Evolutionary conservation across 2,797 vertebrate genomes (phyloP), one percentile per base, ranked within the genome.

Genomic region (Macropodus opercularis): DNA sequence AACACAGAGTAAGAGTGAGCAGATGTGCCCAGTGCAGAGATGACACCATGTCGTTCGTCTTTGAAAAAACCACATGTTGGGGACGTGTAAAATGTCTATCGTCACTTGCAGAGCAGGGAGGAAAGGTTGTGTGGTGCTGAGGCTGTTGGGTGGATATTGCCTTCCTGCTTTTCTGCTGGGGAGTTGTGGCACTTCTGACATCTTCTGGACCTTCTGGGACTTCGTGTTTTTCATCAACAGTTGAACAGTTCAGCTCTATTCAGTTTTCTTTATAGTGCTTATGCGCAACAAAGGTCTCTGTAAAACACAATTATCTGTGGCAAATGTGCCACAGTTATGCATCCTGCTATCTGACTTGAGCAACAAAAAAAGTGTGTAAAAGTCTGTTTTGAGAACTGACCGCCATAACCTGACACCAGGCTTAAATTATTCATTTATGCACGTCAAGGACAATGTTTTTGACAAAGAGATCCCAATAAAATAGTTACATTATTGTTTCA

Each of bases 41-140:
- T 92, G 88, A 91, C 90, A 90, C 81, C 83, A 90, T 88, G 87
- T 81, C 75, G 73, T 75, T 72, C 27, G 82, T 80, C 79, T 78
- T 79, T 84, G 69, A 83, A 82, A 87, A 88, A 79, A 77, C 81
- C 85, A 89, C 85, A 90, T 85, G 83, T 69, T 61, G 54, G 76
- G 63, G 82, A 83, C 79, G 65, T 79, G 85, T 81, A 74, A 81
- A 83, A 84, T 6, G 52, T 72, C 72, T 70, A 71, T 74, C 64
- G 76, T 77, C 86, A 81, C 62, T 62, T 14, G 13, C 60, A 75
- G 60, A 74, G 57, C 36, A 42, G 57, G 52, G 67, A 70, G 49
- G 22, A 75, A 48, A 65, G 68, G 72, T 26, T 57, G 36, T 63
- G 70, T 79, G 80, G 76, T 85, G 78, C 81, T 85, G 76, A 86